Evolutionary conservation across 2,888 invertebrate genomes (phyloP).

Genomic region (Elgonia sp.): DNA sequence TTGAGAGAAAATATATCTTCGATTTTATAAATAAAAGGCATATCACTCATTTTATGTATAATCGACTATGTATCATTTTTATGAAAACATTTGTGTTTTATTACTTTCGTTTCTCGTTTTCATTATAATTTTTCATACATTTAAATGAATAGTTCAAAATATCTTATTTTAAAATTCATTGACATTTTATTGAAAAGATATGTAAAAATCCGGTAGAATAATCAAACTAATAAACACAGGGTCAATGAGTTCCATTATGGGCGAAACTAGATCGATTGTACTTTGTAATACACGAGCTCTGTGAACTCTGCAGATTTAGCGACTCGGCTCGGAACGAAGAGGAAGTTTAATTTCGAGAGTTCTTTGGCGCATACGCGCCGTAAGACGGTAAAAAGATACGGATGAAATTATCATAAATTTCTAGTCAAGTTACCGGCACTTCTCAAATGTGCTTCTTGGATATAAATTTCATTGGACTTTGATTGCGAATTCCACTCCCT

Average conservation of each 20-base stretch:
- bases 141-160: too few relatives aligned
- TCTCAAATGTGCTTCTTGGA: conserved; percentile 75
- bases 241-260: conserved; percentile 56
- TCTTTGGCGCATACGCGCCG: conserved; percentile 75
- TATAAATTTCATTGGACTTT: conserved; percentile 82
- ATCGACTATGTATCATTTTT: too few relatives aligned
- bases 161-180: too few relatives aligned
- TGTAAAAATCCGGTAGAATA: conserved; percentile 28
- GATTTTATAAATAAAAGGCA: too few relatives aligned
- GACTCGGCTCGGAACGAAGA: conserved; percentile 56
- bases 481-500: conserved; percentile 79
- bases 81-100: too few relatives aligned
- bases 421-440: conserved; percentile 77
- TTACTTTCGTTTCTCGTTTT: too few relatives aligned
- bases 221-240: conserved; percentile 46
- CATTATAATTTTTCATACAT: too few relatives aligned
- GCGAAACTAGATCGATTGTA: conserved; percentile 67
- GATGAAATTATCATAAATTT: conserved; percentile 81
- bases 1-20: too few relatives aligned
- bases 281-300: conserved; percentile 60
- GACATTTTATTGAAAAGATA: too few relatives aligned
- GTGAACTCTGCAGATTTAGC: conserved; percentile 70
- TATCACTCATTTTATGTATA: too few relatives aligned
- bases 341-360: conserved; percentile 78
- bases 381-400: conserved; percentile 73